Base-by-base conservation (phyloP, 2,888 invertebrate genomes). In the Diaperis boleti region DNA sequence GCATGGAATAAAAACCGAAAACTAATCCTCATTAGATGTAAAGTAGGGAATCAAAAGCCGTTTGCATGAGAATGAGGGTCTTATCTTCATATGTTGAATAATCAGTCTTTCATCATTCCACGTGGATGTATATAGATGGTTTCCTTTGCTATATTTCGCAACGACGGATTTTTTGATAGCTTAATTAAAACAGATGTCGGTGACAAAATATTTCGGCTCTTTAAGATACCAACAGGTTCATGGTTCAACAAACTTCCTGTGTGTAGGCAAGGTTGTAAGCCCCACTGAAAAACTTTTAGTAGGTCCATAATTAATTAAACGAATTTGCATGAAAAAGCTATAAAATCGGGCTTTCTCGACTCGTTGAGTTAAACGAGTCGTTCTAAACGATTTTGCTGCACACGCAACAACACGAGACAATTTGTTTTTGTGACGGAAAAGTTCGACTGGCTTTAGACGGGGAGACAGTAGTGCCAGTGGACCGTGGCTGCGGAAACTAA, bases 401-500 rank as follows among this genome's bases (percentile, higher is more conserved):
- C 45, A 37, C 45, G 45, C 57, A 45, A 37, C 45, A 45, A 39
- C 49, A 52, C 50, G 20, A 54, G 62, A 62, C 62, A 62, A 62
- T 62, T 62, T 62, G 55, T 55, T 49, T 49, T 49, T 42, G 61
- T 13, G 18, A 14, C 35, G 17, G 29, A 42, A 44, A 26, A 47
- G 44, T 62, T 55, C 37, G 45, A 35, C 20, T 20, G 20, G 31
- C 37, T 35, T 31, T 7, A 35, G 44, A 44, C 45, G 29, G 39
- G 55, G 49, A 62, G 62, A 62, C 62, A 62, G 55, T 47, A 56
- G 57, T 31, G 55, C 57, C 63, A 70, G 64, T 66, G 64, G 64
- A 69, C 69, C 69, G 67, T 67, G 62, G 61, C 52, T 41, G 66
- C 69, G 74, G 73, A 71, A 74, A 70, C 73, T 69, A 65, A 71